phyloP scores from a whole-genome alignment of 2,888 invertebrate genomes.

The Dugesia japonica region DNA sequence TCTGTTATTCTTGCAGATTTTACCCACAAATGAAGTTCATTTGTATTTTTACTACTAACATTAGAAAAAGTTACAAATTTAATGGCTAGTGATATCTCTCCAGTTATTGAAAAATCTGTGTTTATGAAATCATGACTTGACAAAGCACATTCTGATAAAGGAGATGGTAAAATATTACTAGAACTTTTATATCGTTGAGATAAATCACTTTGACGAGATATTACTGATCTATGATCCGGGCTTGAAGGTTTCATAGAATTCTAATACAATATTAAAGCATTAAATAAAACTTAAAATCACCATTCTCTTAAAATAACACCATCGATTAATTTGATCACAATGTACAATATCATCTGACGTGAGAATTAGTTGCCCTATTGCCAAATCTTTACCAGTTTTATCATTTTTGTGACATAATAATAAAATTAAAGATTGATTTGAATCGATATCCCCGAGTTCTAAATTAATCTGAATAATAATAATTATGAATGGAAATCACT shows the following conservation, averaged over 20 bases:
- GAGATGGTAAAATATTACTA: neutral
- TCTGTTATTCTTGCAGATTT: neutral
- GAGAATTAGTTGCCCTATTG: neutral
- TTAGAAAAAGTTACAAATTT: neutral
- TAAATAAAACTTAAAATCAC: neutral
- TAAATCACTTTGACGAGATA: neutral
- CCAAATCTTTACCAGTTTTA: constrained; percentile 2
- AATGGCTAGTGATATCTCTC: neutral
- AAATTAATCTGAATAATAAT: neutral
- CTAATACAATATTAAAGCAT: neutral
- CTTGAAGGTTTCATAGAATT: neutral
- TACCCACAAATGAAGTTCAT: constrained; percentile 1
- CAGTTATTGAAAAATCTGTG: neutral
- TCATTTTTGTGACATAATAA: neutral
- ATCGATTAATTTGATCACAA: constrained; percentile 13
- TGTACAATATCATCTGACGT: neutral
- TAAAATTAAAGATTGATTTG: neutral
- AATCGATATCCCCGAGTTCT: neutral
- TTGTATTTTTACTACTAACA: neutral
- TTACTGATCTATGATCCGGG: neutral
- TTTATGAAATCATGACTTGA: neutral
- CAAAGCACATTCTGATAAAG: neutral
- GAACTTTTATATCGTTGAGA: constrained; percentile 6
- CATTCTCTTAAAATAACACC: neutral
- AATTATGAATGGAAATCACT: no score